Percentiles rank a stretch among this genome's conserved stretches.
These are phyloP conservation scores for Steinernema scapterisci DNA, from an alignment of 2,888 invertebrate species.

Conservation along the genomic window DNA sequence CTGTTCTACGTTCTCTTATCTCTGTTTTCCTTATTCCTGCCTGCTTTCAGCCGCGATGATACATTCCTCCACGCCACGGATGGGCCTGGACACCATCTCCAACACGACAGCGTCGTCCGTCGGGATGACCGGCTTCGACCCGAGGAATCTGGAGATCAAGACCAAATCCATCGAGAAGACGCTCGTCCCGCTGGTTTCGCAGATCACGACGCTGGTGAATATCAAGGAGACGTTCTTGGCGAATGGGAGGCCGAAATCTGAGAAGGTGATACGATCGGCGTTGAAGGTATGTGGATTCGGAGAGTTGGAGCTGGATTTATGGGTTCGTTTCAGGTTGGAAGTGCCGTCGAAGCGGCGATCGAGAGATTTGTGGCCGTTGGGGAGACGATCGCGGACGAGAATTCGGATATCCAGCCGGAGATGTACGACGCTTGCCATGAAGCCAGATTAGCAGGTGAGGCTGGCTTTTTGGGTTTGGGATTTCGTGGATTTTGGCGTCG, in stretches of 20 bases:
- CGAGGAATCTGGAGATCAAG: constrained; percentile 78
- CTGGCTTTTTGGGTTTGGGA: constrained; percentile 13
- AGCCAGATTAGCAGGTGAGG: constrained; percentile 86
- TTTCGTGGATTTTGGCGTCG: too few relatives aligned
- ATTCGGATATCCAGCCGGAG: constrained; percentile 91
- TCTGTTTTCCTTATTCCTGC: background rate
- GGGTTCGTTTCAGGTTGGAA: constrained; percentile 78
- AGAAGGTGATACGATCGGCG: constrained; percentile 77
- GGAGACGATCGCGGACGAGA: constrained; percentile 96
- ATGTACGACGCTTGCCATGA: constrained; percentile 99
- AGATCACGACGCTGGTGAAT: constrained; percentile 90
- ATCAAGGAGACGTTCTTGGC: constrained; percentile 75
- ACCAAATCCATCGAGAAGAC: constrained; percentile 93
- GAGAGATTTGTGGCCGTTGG: constrained; percentile 95
- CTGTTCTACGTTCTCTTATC: background rate
- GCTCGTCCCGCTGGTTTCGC: constrained; percentile 87
- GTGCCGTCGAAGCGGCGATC: constrained; percentile 92
- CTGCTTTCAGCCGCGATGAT: constrained; percentile 26
- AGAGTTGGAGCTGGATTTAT: too few relatives aligned
- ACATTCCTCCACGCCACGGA: constrained; percentile 21
- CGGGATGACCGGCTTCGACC: constrained; percentile 57
- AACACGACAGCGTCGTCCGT: constrained; percentile 24
- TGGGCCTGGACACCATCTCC: constrained; percentile 22
- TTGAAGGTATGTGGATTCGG: constrained; percentile 70
- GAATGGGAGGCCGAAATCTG: constrained; percentile 73